phyloP scores from a whole-genome alignment of 2,113 vertebrate species.

The Sinocyclocheilus maitianheensis region DNA sequence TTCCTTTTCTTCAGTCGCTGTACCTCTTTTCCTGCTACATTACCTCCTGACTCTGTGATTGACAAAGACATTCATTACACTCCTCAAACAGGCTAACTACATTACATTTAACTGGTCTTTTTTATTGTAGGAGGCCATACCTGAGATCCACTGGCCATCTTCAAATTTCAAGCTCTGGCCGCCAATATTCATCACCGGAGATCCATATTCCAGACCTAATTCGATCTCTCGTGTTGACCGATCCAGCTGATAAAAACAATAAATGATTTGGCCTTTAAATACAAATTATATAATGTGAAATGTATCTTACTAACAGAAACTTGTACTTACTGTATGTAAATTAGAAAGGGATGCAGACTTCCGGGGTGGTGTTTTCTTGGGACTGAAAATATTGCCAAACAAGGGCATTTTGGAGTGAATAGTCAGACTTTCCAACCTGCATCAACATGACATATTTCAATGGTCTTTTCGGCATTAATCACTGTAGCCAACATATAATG shows the following conservation, averaged over 20 bases:
- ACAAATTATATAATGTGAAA: not conserved
- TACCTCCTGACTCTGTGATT: conserved; percentile 78
- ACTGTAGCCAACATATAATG: not conserved
- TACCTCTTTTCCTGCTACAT: conserved; percentile 81
- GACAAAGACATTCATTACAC: not conserved
- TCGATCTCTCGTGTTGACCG: conserved; percentile 90
- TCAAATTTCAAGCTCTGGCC: conserved; percentile 94
- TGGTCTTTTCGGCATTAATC: not conserved
- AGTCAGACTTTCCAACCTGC: not conserved
- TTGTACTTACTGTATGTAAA: conserved; percentile 84
- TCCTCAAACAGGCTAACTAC: not conserved
- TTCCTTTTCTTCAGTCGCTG: conserved; percentile 88
- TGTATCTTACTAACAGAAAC: not conserved
- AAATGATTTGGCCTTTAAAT: not conserved
- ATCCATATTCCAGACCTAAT: conserved; percentile 88
- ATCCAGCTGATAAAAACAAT: conserved; percentile 78
- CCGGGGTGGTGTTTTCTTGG: conserved; percentile 92
- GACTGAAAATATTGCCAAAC: conserved; percentile 90
- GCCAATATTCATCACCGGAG: conserved; percentile 85
- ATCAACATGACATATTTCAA: not conserved
- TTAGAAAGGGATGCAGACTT: conserved; percentile 94
- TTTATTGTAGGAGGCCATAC: conserved; percentile 66
- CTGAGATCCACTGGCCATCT: conserved; percentile 93
- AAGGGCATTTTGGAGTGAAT: conserved; percentile 79
- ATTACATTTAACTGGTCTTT: not conserved